A percentile compares a stretch with the other conserved stretches of the same genome.
These are phyloP conservation scores for Melinaea menophilus DNA, from an alignment of 2,888 invertebrate genomes.

Conservation along the genomic window DNA sequence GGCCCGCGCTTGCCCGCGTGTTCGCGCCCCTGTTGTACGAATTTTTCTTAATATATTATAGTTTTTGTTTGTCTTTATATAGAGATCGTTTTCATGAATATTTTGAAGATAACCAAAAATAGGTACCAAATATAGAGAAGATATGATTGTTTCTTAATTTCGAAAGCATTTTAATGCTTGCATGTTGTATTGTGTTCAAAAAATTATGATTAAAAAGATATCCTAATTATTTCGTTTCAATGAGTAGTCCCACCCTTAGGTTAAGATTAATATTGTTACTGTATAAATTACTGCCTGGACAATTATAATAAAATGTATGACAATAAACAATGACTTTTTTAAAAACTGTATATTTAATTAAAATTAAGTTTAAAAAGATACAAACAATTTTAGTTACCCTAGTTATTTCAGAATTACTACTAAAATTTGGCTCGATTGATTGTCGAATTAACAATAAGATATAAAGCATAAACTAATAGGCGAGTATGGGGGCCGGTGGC, in stretches of 20 bases:
- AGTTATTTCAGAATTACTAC: slow-evolving; percentile 1
- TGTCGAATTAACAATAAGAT: not conserved
- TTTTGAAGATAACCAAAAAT: slow-evolving; percentile 77
- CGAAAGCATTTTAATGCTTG: slow-evolving; percentile 77
- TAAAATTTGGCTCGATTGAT: not conserved
- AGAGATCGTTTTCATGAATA: slow-evolving; percentile 71
- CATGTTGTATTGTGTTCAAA: slow-evolving; percentile 79
- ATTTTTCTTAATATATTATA: slow-evolving; percentile 75
- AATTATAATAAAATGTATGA: slow-evolving; percentile 32
- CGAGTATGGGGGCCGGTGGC: slow-evolving; percentile 24
- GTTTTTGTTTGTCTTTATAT: slow-evolving; percentile 75
- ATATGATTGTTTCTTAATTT: slow-evolving; percentile 75
- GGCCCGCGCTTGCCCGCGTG: slow-evolving; percentile 48
- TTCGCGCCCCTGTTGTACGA: slow-evolving; percentile 61
- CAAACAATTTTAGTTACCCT: slow-evolving; percentile 7
- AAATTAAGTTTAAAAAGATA: not conserved
- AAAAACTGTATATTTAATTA: slow-evolving; percentile 19
- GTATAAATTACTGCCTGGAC: slow-evolving; percentile 29
- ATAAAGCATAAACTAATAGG: not conserved
- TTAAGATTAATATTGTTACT: slow-evolving; percentile 28
- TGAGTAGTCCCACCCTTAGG: slow-evolving; percentile 30
- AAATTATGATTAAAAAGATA: slow-evolving; percentile 75
- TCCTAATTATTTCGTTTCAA: slow-evolving; percentile 47
- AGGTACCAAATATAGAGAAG: slow-evolving; percentile 77
- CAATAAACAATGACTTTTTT: slow-evolving; percentile 31